Conservation (phyloP, 1,140 invertebrate genomes). For the Polypedilum pembai region DNA sequence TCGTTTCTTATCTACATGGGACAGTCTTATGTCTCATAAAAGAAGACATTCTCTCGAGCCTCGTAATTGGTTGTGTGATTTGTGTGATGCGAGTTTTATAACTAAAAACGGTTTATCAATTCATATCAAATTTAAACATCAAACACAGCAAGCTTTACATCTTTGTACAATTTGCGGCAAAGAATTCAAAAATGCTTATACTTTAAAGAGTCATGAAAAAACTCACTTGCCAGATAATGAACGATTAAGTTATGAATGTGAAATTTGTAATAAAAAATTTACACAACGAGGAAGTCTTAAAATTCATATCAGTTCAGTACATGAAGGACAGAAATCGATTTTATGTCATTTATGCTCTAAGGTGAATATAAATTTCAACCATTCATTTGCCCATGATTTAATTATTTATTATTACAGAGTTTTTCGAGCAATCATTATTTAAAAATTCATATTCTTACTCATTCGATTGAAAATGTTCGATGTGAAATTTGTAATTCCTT, state of each 20-base stretch:
- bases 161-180: not conserved
- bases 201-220: not conserved
- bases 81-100: not conserved
- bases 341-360: not conserved
- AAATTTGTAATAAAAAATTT: not conserved
- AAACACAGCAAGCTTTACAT: too few relatives aligned
- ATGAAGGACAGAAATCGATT: not conserved
- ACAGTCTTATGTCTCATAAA: not conserved
- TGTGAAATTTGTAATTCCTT: not conserved
- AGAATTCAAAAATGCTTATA: not conserved
- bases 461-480: not conserved
- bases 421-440: not conserved
- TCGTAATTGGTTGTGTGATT: not conserved
- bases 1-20: not conserved
- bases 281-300: not conserved
- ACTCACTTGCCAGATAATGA: not conserved
- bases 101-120: not conserved
- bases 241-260: not conserved
- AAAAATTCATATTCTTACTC: not conserved
- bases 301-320: not conserved
- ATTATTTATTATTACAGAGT: too few relatives aligned
- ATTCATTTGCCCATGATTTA: too few relatives aligned
- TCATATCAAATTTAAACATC: not conserved
- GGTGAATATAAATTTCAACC: too few relatives aligned
- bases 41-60: not conserved